Base-by-base conservation (phyloP, 2,888 invertebrate species). In the Onthophagus sagittarius region DNA sequence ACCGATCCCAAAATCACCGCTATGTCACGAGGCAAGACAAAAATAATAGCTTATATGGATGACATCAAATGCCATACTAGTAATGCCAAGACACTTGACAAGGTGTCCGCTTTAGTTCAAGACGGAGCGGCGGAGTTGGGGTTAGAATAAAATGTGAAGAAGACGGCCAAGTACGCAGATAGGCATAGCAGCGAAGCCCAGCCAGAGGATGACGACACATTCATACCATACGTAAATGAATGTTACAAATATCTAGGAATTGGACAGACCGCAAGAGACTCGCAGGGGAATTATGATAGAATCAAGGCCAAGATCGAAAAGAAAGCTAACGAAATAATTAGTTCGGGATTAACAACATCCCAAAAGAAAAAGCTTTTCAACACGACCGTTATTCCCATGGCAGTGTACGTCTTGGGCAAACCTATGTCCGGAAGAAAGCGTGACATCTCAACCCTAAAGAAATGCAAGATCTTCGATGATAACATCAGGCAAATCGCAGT, bases 61-160 rank as follows among this genome's bases (percentile, higher is more conserved):
- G 23, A 23, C 23, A 0, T 64, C 65, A 72, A 72, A 63, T 72
- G 72, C n/a, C 69, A 72, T 11, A 63, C 72, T 0, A 15, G 9
- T 5, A 31, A 7, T 33, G 65, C 9, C 5, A 23, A 11, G 11
- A 15, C 72, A 32, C 13, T 72, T 7, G 33, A 33, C 11, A 72
- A 23, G 67, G 63, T 72, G 11, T 32, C 72, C n/a, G 4, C 65
- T 7, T 9, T 15, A 39, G 14, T 72, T 14, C 5, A n/a, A 72
- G 65, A 72, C 2, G 33, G 63, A n/a, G 64, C 65, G 15, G 32
- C 64, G 0, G 33, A 69, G 39, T 33, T 69, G 5, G 69, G 69
- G 0, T n/a, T 69, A 3, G 33, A 69, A 33, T 33, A 32, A 11
- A 69, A 69, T n/a, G 69, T 33, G 5, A n/a, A 5, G 9, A 69